Evolutionary conservation across 2,797 vertebrate species (phyloP).

Genomic region (Lacerta viridis): DNA sequence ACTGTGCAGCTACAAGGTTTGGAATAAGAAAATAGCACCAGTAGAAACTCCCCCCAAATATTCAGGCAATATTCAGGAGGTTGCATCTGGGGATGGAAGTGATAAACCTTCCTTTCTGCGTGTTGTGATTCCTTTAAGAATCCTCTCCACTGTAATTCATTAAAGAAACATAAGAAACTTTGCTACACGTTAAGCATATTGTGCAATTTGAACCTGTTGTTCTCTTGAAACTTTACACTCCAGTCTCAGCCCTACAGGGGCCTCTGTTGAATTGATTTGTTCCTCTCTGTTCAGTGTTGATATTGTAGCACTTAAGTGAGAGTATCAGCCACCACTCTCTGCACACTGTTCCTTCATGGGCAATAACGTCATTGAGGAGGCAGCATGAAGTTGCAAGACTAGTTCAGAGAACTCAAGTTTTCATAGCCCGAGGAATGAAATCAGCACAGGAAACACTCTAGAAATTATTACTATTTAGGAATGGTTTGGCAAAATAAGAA

Average conservation of each 20-base stretch:
- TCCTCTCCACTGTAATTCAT: too few relatives aligned
- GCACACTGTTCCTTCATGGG: neutral
- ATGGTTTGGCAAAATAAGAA: neutral
- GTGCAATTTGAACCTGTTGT: neutral
- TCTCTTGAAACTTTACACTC: neutral
- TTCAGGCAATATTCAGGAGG: too few relatives aligned
- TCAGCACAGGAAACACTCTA: neutral
- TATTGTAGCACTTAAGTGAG: neutral
- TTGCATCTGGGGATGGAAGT: too few relatives aligned
- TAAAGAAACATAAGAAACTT: too few relatives aligned
- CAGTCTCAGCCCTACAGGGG: neutral
- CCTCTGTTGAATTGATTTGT: neutral
- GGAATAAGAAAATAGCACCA: too few relatives aligned
- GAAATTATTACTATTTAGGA: constrained; percentile 7
- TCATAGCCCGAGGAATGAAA: neutral
- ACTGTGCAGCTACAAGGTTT: too few relatives aligned
- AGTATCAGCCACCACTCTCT: neutral
- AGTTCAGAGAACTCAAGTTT: neutral
- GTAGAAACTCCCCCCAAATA: too few relatives aligned
- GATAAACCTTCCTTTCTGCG: too few relatives aligned
- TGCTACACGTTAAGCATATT: too few relatives aligned
- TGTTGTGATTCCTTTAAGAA: too few relatives aligned
- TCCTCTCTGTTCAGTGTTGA: neutral
- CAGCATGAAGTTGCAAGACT: neutral
- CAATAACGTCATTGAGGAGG: neutral